A percentile compares a stretch with the other conserved stretches of the same genome.
Evolutionary conservation across 2,888 invertebrate genomes (phyloP).

Genomic region (Netelia fuscicornis): DNA sequence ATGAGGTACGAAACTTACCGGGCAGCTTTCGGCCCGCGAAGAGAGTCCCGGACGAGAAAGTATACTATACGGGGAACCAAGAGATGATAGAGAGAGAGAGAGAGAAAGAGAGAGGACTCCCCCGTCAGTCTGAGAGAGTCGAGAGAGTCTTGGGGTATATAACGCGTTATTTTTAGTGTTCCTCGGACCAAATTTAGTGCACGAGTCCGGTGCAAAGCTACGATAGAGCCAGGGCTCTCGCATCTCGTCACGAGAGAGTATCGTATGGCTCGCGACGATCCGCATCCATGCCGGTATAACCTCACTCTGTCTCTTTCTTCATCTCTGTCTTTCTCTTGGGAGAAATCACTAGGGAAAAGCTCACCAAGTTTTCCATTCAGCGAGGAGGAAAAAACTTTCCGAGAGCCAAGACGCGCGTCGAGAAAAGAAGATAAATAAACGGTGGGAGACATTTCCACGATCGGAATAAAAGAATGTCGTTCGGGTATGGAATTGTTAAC

Average conservation of each 20-base stretch:
- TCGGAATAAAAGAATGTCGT: too few relatives aligned
- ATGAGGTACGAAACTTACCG: constrained; percentile 75
- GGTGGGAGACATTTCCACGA: neutral
- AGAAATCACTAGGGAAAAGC: neutral
- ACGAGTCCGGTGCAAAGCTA: constrained; percentile 72
- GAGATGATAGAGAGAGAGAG: constrained; percentile 59
- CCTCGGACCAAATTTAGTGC: constrained; percentile 84
- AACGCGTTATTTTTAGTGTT: constrained; percentile 81
- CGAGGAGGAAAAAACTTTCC: neutral
- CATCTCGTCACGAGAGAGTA: constrained; percentile 75
- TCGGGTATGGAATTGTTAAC: too few relatives aligned
- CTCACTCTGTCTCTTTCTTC: constrained; percentile 20
- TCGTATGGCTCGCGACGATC: constrained; percentile 78
- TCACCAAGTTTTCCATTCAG: neutral
- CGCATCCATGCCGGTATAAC: constrained; percentile 9
- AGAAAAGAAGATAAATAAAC: neutral
- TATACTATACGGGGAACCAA: constrained; percentile 69
- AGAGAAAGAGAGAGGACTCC: constrained; percentile 55
- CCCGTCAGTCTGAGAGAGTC: constrained; percentile 47
- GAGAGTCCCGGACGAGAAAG: constrained; percentile 74
- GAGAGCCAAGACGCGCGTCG: neutral
- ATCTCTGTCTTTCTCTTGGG: neutral
- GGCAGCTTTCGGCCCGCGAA: constrained; percentile 73
- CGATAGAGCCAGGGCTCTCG: constrained; percentile 36
- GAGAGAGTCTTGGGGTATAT: constrained; percentile 58